These are phyloP conservation scores for Poeciliopsis turrubarensis DNA, from an alignment of 2,113 vertebrate species.

Conservation along the genomic window DNA sequence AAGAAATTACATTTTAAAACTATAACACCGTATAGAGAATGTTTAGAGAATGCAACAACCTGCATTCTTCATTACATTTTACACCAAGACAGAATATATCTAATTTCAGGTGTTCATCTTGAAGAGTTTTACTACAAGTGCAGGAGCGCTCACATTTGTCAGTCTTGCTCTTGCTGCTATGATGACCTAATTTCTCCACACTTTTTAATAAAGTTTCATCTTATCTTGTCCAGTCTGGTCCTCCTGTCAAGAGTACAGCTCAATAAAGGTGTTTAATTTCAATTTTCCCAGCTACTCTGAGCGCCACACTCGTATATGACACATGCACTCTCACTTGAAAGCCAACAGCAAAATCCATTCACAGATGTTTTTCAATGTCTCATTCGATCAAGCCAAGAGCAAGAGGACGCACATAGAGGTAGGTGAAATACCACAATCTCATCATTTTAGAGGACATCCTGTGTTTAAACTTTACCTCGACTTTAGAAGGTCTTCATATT, in stretches of 20 bases:
- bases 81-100: neutral
- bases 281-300: constrained; percentile 38
- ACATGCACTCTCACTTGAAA: constrained; percentile 40
- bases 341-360: constrained; percentile 32
- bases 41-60: neutral
- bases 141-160: constrained; percentile 12
- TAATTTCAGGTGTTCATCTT: constrained; percentile 19
- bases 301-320: constrained; percentile 42
- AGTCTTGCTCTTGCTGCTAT: constrained; percentile 18
- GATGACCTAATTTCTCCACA: constrained; percentile 48
- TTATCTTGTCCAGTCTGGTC: constrained; percentile 49
- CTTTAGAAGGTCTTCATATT: neutral
- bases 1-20: neutral
- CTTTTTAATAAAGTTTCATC: constrained; percentile 60
- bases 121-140: constrained; percentile 15
- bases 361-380: constrained; percentile 57
- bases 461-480: neutral
- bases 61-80: neutral
- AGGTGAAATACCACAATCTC: neutral
- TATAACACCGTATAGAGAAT: neutral
- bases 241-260: constrained; percentile 41
- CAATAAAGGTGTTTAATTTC: constrained; percentile 60
- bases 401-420: constrained; percentile 17
- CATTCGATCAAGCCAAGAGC: constrained; percentile 54
- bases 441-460: neutral